A percentile compares a stretch with the other conserved stretches of the same genome.
Conservation (phyloP, 2,113 vertebrate genomes). For the Zonotrichia leucophrys region DNA sequence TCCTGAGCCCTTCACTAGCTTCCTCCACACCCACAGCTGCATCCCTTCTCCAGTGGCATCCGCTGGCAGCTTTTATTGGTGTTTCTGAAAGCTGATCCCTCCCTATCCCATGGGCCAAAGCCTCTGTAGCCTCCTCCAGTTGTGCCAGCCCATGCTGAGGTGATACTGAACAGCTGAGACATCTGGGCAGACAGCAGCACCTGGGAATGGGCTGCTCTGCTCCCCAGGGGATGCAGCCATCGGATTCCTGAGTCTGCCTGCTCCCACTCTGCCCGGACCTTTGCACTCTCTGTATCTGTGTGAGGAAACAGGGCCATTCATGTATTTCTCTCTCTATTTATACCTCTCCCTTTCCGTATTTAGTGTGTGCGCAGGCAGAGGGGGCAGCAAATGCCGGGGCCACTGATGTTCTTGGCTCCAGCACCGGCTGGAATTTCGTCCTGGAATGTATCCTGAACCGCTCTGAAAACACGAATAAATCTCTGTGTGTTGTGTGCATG, state of each 20-base stretch:
- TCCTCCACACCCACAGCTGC: background rate
- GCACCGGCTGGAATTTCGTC: conserved; percentile 28
- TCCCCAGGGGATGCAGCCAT: background rate
- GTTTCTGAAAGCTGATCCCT: background rate
- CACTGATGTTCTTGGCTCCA: conserved; percentile 71
- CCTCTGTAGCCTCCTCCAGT: background rate
- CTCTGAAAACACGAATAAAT: conserved; percentile 66
- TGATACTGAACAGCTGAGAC: background rate
- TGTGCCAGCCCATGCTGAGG: background rate
- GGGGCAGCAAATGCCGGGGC: conserved; percentile 33
- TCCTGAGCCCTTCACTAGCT: background rate
- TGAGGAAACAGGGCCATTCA: conserved; percentile 59
- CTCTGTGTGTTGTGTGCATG: conserved; percentile 48
- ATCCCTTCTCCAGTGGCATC: background rate
- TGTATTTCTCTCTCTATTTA: conserved; percentile 63
- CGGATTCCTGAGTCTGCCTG: background rate
- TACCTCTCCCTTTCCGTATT: conserved; percentile 68
- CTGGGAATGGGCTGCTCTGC: background rate
- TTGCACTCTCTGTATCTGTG: background rate
- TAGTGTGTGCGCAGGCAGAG: conserved; percentile 54
- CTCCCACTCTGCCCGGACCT: background rate
- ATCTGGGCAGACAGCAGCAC: background rate
- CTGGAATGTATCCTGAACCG: conserved; percentile 45
- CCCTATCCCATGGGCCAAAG: background rate
- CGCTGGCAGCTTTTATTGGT: background rate